These are phyloP conservation scores for Meteorus sp. DNA, from an alignment of 1,140 invertebrate genomes.

Conservation along the genomic window DNA sequence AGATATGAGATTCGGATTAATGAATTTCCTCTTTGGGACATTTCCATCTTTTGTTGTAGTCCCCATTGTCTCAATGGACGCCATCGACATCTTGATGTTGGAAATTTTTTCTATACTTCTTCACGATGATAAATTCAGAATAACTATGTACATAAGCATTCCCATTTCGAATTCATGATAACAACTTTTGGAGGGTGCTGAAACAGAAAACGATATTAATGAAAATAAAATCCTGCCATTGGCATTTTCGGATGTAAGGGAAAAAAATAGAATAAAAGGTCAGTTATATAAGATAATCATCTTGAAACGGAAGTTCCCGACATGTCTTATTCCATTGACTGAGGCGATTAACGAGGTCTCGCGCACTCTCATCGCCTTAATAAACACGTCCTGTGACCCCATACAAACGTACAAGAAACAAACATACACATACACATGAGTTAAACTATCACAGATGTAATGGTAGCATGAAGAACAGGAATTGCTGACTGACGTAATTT, in stretches of 20 bases:
- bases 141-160: too few species aligned
- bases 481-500: conserved; percentile 3
- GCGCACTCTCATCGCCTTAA: conserved; percentile 5
- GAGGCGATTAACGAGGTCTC: conserved; percentile 11
- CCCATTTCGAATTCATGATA: not conserved
- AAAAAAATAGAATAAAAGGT: not conserved
- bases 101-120: conserved; percentile 22
- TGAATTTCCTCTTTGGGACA: conserved; percentile 37
- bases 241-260: not conserved
- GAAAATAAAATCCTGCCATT: not conserved
- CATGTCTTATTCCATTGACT: conserved; percentile 30
- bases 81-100: conserved; percentile 33
- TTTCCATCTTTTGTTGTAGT: conserved; percentile 41
- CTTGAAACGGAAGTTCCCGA: conserved; percentile 26
- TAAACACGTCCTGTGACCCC: conserved; percentile 23
- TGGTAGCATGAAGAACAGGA: conserved; percentile 4
- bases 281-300: conserved; percentile 17
- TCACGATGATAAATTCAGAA: too few species aligned
- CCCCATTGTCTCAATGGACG: conserved; percentile 40
- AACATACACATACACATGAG: too few species aligned
- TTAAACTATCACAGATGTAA: too few species aligned
- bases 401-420: too few species aligned
- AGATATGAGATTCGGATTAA: conserved; percentile 57
- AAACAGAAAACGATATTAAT: conserved; percentile 1
- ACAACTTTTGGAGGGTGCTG: not conserved